Percentiles rank a stretch among this genome's conserved stretches.
phyloP scores from a whole-genome alignment of 92 coral and sea anemone genomes.

The Pocillopora meandrina region DNA sequence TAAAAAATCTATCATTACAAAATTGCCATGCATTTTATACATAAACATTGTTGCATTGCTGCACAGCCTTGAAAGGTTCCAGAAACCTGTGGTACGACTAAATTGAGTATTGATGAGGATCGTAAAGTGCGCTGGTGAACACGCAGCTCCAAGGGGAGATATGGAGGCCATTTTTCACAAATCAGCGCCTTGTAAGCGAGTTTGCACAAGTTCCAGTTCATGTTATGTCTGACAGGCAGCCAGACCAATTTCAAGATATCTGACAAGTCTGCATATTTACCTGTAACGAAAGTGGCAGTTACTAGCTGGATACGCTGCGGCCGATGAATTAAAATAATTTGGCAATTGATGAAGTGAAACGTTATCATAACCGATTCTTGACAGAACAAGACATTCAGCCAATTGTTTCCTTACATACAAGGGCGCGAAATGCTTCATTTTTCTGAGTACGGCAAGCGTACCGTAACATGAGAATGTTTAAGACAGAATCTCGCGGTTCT shows the following conservation, averaged over 20 bases:
- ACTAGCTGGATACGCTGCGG: slow-evolving; percentile 44
- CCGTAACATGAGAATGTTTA: too few relatives aligned
- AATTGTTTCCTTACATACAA: slow-evolving; percentile 43
- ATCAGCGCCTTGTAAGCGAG: slow-evolving; percentile 25
- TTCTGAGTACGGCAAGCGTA: slow-evolving; percentile 33
- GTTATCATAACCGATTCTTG: slow-evolving; percentile 36
- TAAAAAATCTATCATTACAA: too few relatives aligned
- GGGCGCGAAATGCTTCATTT: slow-evolving; percentile 47
- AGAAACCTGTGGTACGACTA: slow-evolving; percentile 22
- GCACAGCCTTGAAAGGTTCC: slow-evolving; percentile 34
- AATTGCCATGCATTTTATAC: too few relatives aligned
- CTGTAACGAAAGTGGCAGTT: slow-evolving; percentile 38
- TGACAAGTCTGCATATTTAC: slow-evolving; percentile 9
- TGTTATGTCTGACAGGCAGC: slow-evolving; percentile 30
- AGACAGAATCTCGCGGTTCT: too few relatives aligned
- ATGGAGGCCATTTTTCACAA: slow-evolving; percentile 22
- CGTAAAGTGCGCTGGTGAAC: slow-evolving; percentile 23
- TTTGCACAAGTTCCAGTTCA: slow-evolving; percentile 11
- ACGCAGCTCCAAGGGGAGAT: neutral
- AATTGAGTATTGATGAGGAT: slow-evolving; percentile 10
- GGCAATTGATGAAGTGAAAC: slow-evolving; percentile 42
- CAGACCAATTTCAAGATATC: slow-evolving; percentile 37
- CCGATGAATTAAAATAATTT: slow-evolving; percentile 38
- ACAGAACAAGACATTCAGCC: slow-evolving; percentile 35
- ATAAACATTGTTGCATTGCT: too few relatives aligned